Base-by-base conservation (phyloP, 2,888 invertebrate species). In the Cosmia trapezina region DNA sequence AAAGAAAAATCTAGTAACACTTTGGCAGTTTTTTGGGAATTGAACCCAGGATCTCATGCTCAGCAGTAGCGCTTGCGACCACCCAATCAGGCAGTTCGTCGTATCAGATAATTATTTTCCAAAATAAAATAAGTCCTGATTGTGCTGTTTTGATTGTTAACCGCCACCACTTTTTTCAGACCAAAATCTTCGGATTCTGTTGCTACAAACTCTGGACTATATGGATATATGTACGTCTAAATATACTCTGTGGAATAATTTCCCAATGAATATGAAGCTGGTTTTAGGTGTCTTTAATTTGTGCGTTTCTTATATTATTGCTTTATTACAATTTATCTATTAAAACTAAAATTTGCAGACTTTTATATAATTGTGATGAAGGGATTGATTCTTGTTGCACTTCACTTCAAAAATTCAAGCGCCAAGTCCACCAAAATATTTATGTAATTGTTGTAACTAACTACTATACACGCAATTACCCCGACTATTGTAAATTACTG, bases 231-330 rank as follows among this genome's bases (percentile, higher is more conserved):
- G 53, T 56, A 53, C 53, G 6, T 64, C 54, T 45, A 56, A 59
- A 76, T 68, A 67, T n/a, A 57, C 57, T 54, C 22, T 64, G 11
- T 72, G 47, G 28, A 72, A 65, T n/a, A 7, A 5, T n/a, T n/a
- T 53, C 9, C 28, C 41, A n/a, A 65, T 73, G 17, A 9, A 64
- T 47, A 37, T 59, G 3, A 53, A 59, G 0, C 12, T 73, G 2
- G 9, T 59, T 12, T 59, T 59, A 17, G 8, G 59, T 43, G 6
- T 71, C 1, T 17, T 57, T 37, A 6, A 17, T 53, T 59, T 72
- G 19, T 72, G 45, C 28, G 28, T 14, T 51, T 37, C 33, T 17
- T 65, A 60, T 17, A 17, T 65, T 28, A 59, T 63, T 43, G 33
- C 33, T 59, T 3, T 53, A 37, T 37, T 73, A 45, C 45, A 73